Conservation (phyloP, 2,113 vertebrate genomes). For the Alethe castanea region DNA sequence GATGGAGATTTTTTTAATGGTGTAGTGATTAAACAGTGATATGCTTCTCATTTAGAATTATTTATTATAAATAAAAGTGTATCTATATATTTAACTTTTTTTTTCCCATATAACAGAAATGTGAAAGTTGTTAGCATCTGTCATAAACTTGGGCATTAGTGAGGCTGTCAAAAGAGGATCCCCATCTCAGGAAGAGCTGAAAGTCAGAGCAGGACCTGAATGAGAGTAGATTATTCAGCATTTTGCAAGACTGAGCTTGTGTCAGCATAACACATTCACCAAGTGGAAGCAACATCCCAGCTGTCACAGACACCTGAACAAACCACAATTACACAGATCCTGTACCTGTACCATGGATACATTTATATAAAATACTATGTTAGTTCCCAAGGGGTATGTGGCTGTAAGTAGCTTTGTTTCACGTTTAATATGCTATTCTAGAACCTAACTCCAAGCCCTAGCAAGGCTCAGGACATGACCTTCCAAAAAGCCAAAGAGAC, state of each 20-base stretch:
- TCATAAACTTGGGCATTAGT: background rate
- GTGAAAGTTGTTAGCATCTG: background rate
- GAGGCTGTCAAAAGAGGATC: background rate
- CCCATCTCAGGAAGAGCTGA: background rate
- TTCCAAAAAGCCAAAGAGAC: background rate
- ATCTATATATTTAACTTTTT: background rate
- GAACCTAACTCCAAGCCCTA: background rate
- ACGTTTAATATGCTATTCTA: background rate
- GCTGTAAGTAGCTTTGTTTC: background rate
- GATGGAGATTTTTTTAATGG: background rate
- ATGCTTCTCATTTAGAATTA: background rate
- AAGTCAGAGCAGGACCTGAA: background rate
- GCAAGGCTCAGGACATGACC: background rate
- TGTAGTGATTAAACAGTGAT: background rate
- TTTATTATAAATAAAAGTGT: background rate
- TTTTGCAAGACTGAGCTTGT: rapidly evolving
- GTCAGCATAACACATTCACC: background rate
- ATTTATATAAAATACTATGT: background rate
- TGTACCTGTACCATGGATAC: background rate
- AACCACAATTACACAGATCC: background rate
- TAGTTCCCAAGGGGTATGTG: background rate
- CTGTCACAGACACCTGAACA: background rate
- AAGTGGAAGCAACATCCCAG: background rate
- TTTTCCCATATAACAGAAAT: background rate
- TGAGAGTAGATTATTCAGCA: background rate